These are phyloP conservation scores for Channa maculata DNA, from an alignment of 2,113 vertebrate species.

Conservation along the genomic window DNA sequence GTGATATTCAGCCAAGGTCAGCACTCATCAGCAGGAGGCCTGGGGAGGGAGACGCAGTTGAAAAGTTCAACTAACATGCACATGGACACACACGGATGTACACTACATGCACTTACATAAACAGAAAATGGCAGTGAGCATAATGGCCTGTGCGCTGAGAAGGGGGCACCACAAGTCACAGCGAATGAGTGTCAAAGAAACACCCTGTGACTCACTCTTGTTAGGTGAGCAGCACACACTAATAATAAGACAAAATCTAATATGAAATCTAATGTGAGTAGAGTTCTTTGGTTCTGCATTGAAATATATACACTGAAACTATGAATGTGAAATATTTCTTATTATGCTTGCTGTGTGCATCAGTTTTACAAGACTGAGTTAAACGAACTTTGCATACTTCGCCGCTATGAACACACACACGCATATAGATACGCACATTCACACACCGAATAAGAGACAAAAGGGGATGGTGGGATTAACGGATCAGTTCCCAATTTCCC, in stretches of 20 bases:
- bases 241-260: slow-evolving; percentile 49
- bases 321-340: slow-evolving; percentile 57
- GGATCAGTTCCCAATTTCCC: slow-evolving; percentile 85
- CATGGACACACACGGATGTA: slow-evolving; percentile 35
- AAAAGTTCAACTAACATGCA: slow-evolving; percentile 75
- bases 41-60: slow-evolving; percentile 62
- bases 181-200: slow-evolving; percentile 46
- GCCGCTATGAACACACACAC: slow-evolving; percentile 32
- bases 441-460: slow-evolving; percentile 54
- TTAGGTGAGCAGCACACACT: slow-evolving; percentile 32
- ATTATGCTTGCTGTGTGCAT: slow-evolving; percentile 40
- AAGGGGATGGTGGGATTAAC: slow-evolving; percentile 80
- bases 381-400: slow-evolving; percentile 63
- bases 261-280: slow-evolving; percentile 47
- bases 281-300: slow-evolving; percentile 17
- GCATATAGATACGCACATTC: slow-evolving; percentile 35
- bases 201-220: slow-evolving; percentile 22
- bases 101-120: slow-evolving; percentile 25
- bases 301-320: slow-evolving; percentile 46
- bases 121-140: slow-evolving; percentile 19
- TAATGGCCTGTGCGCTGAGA: slow-evolving; percentile 48
- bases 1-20: slow-evolving; percentile 77
- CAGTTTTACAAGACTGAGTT: slow-evolving; percentile 42
- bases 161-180: slow-evolving; percentile 48
- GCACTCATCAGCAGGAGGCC: slow-evolving; percentile 69